Base-by-base conservation (phyloP, 2,888 invertebrate genomes). In the Cantharis nigra region DNA sequence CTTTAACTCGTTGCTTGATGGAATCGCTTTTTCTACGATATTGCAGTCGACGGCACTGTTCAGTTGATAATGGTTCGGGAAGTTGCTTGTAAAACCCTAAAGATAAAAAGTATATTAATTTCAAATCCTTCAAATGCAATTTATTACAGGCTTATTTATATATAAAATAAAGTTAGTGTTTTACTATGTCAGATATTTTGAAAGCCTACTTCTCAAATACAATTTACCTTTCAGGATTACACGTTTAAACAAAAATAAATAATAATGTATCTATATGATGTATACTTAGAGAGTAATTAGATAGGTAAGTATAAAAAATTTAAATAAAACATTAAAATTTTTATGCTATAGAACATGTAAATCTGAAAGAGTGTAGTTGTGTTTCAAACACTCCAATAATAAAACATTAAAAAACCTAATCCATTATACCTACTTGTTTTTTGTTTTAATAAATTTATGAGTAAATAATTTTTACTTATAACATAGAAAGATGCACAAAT, bases 81-180 rank as follows among this genome's bases (percentile, higher is more conserved):
- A 92, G 89, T 85, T 92, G 90, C 86, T 92, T 92, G 87, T 91
- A 90, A 87, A 92, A 92, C 84, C 92, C 92, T 92, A 88, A 63
- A 85, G 13, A 33, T 33, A 33, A 13, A 33, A 33, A 33, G 13
- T 13, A 33, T 33, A 33, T 33, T 33, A 33, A 13, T 33, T 13
- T 33, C 13, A 33, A 33, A 33, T 13, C 33, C 5, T 33, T 33
- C 13, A 33, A 33, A 33, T 33, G 33, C 33, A 13, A 33, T 33
- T 33, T 33, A 33, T 33, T 33, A 33, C 33, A 4, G 33, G 13
- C 33, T 3, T 33, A 33, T 33, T 33, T 13, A 13, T 13, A 4
- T 23, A 20, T 20, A 20, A 33, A 33, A 33, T 33, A 13, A 33
- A 13, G 13, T 13, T 33, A 5, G 13, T 33, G 33, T 13, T 2